A percentile compares a stretch with the other conserved stretches of the same genome.
Conservation (phyloP, 2,888 invertebrate species). For the Shargacucullia verbasci region DNA sequence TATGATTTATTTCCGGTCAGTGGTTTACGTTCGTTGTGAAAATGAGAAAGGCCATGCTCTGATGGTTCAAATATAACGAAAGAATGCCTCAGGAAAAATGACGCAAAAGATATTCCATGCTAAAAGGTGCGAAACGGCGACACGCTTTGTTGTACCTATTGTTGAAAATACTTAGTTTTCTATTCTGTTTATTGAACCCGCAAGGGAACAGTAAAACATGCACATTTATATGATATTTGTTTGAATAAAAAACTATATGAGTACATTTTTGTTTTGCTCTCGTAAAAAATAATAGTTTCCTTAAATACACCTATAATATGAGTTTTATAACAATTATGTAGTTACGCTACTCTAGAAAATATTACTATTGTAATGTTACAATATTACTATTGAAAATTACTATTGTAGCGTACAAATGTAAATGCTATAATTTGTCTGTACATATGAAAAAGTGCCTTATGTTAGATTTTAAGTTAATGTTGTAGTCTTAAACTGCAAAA, state of each 20-base stretch:
- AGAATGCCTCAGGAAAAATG: slow-evolving; percentile 31
- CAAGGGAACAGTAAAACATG: neutral
- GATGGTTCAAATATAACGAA: slow-evolving; percentile 39
- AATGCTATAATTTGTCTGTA: too few relatives aligned
- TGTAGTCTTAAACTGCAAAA: too few relatives aligned
- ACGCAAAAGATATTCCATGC: slow-evolving; percentile 21
- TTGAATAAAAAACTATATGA: slow-evolving; percentile 29
- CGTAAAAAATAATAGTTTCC: slow-evolving; percentile 10
- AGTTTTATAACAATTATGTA: slow-evolving; percentile 24
- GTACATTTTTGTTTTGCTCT: slow-evolving; percentile 14
- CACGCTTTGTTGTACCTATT: neutral
- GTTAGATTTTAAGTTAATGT: too few relatives aligned
- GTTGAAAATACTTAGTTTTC: neutral
- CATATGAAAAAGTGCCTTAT: too few relatives aligned
- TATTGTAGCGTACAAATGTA: too few relatives aligned
- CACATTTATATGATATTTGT: slow-evolving; percentile 12
- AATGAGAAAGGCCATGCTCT: slow-evolving; percentile 48
- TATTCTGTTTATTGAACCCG: neutral
- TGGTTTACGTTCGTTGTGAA: slow-evolving; percentile 22
- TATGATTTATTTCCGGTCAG: slow-evolving; percentile 14
- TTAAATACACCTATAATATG: slow-evolving; percentile 11
- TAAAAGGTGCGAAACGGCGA: slow-evolving; percentile 19
- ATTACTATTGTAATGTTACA: slow-evolving; percentile 28
- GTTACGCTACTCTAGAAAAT: slow-evolving; percentile 30
- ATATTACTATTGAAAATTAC: too few relatives aligned